These are phyloP conservation scores for Druceiella hillmani DNA, from an alignment of 2,888 invertebrate species.

Conservation along the genomic window DNA sequence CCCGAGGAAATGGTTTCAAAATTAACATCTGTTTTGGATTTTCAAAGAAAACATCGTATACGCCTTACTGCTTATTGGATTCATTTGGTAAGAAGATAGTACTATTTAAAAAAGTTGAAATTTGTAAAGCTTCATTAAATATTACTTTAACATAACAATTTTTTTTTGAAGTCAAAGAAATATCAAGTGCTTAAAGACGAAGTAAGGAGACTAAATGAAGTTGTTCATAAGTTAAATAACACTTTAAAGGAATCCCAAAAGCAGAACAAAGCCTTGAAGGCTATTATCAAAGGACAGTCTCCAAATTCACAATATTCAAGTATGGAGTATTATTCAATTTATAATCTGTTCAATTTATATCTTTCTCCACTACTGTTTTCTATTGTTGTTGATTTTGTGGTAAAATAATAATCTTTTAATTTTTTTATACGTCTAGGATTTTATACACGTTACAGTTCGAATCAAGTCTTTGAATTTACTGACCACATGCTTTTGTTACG, in stretches of 20 bases:
- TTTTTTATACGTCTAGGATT: too few relatives aligned
- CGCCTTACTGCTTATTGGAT: constrained; percentile 44
- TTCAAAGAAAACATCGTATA: constrained; percentile 45
- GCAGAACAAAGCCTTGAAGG: constrained; percentile 35
- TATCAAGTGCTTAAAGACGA: constrained; percentile 40
- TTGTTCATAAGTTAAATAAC: constrained; percentile 42
- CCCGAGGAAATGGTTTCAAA: constrained; percentile 48
- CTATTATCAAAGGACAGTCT: constrained; percentile 12
- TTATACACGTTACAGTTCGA: too few relatives aligned
- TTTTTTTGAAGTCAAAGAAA: constrained; percentile 38
- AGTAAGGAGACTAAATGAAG: constrained; percentile 39
- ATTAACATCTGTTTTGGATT: constrained; percentile 43
- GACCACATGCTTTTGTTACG: too few relatives aligned
- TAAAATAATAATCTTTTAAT: too few relatives aligned
- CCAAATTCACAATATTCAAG: neutral
- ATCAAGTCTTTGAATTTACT: too few relatives aligned
- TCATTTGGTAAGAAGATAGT: constrained; percentile 36
- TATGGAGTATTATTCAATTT: too few relatives aligned
- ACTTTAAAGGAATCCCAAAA: constrained; percentile 42
- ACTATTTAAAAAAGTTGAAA: constrained; percentile 3
- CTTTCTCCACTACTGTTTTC: too few relatives aligned
- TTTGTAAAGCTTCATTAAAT: neutral
- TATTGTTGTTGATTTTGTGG: too few relatives aligned
- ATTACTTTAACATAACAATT: constrained; percentile 3
- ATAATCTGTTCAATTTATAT: too few relatives aligned